phyloP scores from a whole-genome alignment of 2,888 invertebrate genomes.

The Drosophila setosimentum region DNA sequence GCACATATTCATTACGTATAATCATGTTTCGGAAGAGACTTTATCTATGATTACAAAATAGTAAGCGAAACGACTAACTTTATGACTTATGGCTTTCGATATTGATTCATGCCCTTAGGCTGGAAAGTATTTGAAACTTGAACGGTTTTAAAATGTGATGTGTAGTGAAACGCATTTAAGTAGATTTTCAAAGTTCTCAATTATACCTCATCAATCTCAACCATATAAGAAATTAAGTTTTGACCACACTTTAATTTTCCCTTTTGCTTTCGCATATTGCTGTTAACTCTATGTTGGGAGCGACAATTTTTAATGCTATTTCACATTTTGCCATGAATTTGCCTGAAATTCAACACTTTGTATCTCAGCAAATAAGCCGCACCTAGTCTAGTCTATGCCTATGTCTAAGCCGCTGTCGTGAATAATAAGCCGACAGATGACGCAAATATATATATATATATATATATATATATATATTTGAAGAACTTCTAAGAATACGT shows the following conservation, averaged over 20 bases:
- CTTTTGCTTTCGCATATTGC: slow-evolving; percentile 5
- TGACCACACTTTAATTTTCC: slow-evolving; percentile 1
- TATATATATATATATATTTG: too few species aligned
- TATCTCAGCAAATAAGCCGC: slow-evolving; percentile 39
- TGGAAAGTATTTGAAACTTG: background rate
- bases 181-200: background rate
- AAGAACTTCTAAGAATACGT: slow-evolving; percentile 58
- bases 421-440: slow-evolving; percentile 27
- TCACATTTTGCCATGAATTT: slow-evolving; percentile 12
- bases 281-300: background rate
- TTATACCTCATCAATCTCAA: background rate
- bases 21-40: background rate
- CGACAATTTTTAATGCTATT: slow-evolving; percentile 22
- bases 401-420: slow-evolving; percentile 2
- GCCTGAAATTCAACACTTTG: slow-evolving; percentile 35
- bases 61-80: background rate
- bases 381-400: slow-evolving; percentile 24
- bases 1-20: background rate
- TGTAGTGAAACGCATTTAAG: background rate
- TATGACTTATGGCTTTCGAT: background rate
- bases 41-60: background rate
- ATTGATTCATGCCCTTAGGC: background rate
- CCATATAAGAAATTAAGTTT: background rate
- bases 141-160: background rate
- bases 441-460: slow-evolving; percentile 46